Evolutionary conservation across 2,888 invertebrate genomes (phyloP).

Genomic region (Ichneumoninae sp.): DNA sequence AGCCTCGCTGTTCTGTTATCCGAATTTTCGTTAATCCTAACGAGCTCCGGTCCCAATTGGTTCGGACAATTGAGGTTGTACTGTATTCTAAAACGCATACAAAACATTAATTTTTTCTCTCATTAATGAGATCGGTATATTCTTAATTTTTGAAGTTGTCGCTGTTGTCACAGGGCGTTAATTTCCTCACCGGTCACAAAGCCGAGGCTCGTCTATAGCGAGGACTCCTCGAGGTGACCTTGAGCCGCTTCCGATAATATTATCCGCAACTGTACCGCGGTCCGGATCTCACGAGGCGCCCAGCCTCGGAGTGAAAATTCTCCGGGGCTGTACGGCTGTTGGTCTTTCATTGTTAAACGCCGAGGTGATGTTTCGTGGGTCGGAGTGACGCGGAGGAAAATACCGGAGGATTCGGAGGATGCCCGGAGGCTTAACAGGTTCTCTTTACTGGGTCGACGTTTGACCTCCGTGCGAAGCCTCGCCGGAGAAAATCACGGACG

Average conservation of each 20-base stretch:
- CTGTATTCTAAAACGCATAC: too few species aligned
- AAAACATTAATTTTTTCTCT: too few species aligned
- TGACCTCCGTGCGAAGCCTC: slow-evolving; percentile 49
- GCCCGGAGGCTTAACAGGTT: slow-evolving; percentile 35
- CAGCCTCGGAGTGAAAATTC: not conserved
- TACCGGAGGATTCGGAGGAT: slow-evolving; percentile 35
- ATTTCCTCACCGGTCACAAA: too few species aligned
- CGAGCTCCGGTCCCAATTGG: too few species aligned
- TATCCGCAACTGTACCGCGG: slow-evolving; percentile 6
- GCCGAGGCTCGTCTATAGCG: not conserved
- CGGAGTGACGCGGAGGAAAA: slow-evolving; percentile 15
- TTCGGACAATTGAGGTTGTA: too few species aligned
- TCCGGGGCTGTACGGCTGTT: not conserved
- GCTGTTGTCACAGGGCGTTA: too few species aligned
- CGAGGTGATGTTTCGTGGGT: not conserved
- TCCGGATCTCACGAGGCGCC: not conserved
- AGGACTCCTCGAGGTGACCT: not conserved
- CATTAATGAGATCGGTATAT: too few species aligned
- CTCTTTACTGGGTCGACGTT: slow-evolving; percentile 61
- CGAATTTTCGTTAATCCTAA: too few species aligned
- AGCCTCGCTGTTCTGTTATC: too few species aligned
- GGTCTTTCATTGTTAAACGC: not conserved
- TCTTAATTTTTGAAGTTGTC: too few species aligned
- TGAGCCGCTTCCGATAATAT: slow-evolving; percentile 7
- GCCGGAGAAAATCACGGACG: slow-evolving; percentile 58